Conservation (phyloP, 2,113 vertebrate genomes). For the Tor tambroides region DNA sequence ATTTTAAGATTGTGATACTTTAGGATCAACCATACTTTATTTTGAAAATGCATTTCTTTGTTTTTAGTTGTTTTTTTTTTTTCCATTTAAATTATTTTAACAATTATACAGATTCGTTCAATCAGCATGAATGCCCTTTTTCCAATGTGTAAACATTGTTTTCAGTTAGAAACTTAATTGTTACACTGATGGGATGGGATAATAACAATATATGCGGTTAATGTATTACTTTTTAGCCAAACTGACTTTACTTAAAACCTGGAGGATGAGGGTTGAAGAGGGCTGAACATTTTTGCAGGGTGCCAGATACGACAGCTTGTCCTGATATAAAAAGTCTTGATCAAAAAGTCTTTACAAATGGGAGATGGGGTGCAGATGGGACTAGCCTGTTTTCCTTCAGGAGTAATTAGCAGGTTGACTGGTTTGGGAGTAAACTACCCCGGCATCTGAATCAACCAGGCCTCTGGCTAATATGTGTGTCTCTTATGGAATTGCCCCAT, state of each 20-base stretch:
- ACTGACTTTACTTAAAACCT: background rate
- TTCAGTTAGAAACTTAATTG: background rate
- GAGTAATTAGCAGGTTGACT: slow-evolving; percentile 54
- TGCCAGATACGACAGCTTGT: background rate
- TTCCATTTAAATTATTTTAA: background rate
- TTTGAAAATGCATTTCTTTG: too few relatives aligned
- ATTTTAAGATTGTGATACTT: background rate
- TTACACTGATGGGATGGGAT: background rate
- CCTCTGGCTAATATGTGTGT: slow-evolving; percentile 37
- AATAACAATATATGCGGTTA: background rate
- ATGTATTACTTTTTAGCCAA: background rate
- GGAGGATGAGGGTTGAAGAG: background rate
- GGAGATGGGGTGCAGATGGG: background rate
- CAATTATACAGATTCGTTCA: background rate
- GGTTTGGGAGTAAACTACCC: slow-evolving; percentile 45
- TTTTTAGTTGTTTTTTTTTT: background rate
- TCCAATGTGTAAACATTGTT: background rate
- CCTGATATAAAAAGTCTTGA: background rate
- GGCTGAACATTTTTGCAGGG: background rate
- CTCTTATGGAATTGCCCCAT: slow-evolving; percentile 47
- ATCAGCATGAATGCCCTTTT: background rate
- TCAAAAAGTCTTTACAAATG: slow-evolving; percentile 11
- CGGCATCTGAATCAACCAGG: slow-evolving; percentile 53
- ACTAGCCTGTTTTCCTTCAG: slow-evolving; percentile 51
- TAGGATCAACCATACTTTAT: background rate